A percentile compares a stretch with the other conserved stretches of the same genome.
Conservation (phyloP, 2,113 vertebrate genomes). For the Leptobrachium leishanense region DNA sequence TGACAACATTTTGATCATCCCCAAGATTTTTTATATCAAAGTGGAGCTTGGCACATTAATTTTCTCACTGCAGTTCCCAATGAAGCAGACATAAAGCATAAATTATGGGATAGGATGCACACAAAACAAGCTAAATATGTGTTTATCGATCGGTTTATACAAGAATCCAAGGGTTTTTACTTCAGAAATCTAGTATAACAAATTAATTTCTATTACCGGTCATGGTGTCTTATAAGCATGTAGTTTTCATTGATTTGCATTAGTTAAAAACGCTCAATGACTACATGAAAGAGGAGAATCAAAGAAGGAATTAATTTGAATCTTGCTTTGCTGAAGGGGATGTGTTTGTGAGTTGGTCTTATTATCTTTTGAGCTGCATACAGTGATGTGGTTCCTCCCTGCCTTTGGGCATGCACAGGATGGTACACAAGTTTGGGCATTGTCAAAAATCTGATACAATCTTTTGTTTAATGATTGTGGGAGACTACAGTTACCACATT, state of each 20-base stretch:
- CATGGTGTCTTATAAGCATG: not conserved
- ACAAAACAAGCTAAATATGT: not conserved
- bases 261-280: not conserved
- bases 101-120: not conserved
- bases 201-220: not conserved
- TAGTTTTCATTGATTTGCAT: not conserved
- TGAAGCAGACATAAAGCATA: not conserved
- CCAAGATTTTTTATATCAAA: too few relatives aligned
- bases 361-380: not conserved
- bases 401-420: too few relatives aligned
- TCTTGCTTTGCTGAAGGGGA: not conserved
- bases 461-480: too few relatives aligned
- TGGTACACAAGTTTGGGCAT: too few relatives aligned
- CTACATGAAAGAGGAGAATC: not conserved
- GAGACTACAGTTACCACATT: too few relatives aligned
- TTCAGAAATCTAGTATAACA: conserved; percentile 6
- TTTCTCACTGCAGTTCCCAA: too few relatives aligned
- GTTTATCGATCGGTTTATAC: not conserved
- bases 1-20: too few relatives aligned
- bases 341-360: not conserved
- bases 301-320: not conserved
- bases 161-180: not conserved
- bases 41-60: too few relatives aligned
- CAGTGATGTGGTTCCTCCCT: too few relatives aligned
- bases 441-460: too few relatives aligned